Evolutionary conservation across 2,888 invertebrate species (phyloP).

Genomic region (Drosophila longiperda): DNA sequence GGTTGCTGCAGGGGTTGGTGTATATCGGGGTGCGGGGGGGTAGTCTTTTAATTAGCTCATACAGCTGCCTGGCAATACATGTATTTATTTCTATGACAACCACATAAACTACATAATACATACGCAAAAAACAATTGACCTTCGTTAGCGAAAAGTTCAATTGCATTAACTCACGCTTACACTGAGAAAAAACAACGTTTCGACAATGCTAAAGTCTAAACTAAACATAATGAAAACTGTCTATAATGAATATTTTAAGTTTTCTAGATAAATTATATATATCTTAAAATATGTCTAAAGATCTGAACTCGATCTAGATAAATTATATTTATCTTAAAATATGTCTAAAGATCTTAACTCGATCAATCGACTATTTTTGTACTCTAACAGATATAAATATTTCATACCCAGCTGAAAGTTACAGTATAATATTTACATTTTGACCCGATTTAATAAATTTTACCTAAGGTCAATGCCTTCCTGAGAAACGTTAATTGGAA

Average conservation of each 20-base stretch:
- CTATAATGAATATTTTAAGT: neutral
- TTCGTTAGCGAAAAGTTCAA: conserved; percentile 72
- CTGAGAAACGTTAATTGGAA: neutral
- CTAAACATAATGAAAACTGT: neutral
- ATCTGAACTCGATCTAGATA: too few relatives aligned
- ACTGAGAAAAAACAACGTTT: conserved; percentile 11
- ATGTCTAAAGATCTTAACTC: neutral
- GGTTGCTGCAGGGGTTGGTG: neutral
- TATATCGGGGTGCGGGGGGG: neutral
- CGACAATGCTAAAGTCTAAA: neutral
- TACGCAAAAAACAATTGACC: conserved; percentile 66
- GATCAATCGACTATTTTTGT: neutral
- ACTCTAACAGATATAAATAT: neutral
- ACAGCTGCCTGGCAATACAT: conserved; percentile 30
- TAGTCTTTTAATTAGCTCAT: conserved; percentile 57
- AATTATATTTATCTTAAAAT: neutral
- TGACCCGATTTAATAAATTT: neutral
- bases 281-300: neutral
- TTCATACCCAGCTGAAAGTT: neutral
- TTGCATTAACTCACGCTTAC: conserved; percentile 57
- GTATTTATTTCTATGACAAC: conserved; percentile 32
- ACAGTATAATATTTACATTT: neutral
- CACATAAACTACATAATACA: conserved; percentile 41
- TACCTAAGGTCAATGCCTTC: neutral
- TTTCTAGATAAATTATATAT: neutral